Evolutionary conservation across 2,888 invertebrate genomes (phyloP), one percentile per base, ranked within the genome.

Genomic region (Rhagophthalmus giganteus): DNA sequence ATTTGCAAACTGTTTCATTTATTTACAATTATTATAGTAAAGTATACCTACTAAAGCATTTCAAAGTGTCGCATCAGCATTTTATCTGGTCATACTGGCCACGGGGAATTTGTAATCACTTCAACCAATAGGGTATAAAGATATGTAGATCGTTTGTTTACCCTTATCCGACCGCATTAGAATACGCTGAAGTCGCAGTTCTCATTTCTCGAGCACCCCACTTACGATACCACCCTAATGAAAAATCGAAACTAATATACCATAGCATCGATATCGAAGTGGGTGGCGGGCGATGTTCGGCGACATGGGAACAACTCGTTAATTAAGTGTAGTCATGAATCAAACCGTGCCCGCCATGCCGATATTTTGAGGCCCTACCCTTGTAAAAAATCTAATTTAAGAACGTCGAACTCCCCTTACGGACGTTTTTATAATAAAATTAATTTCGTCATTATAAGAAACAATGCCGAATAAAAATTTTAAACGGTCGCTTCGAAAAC

Each of bases 171-270:
- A 28, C 34, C 51, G 49, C 51, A 54, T 52, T 54, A 49, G 58
- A 56, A 58, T 56, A 54, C 54, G 58, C 58, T 58, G 58, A 58
- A 41, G 38, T 45, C 30, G 54, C 51, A 26, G 34, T 51, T 42
- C 42, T 49, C 44, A 38, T 40, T 40, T 28, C 41, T 35, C 35
- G 32, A 38, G 44, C 33, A 42, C 51, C 38, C 44, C 33, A 54
- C 47, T 52, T 45, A 49, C 52, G 57, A 57, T 54, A 57, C 48
- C 25, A 26, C 54, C 53, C 54, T 63, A 61, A 63, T 63, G 61
- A 61, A 61, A 63, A 63, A 61, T 61, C 61, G 60, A 63, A 63
- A 59, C 48, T 55, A 59, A 62, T 59, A 48, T 45, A 55, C 47
- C 44, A 38, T 33, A 12, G 10, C 13, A 39, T 47, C 50, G 53